Percentiles rank a stretch among this genome's conserved stretches.
Evolutionary conservation across 2,797 vertebrate genomes (phyloP).

Genomic region (Notamacropus eugenii): DNA sequence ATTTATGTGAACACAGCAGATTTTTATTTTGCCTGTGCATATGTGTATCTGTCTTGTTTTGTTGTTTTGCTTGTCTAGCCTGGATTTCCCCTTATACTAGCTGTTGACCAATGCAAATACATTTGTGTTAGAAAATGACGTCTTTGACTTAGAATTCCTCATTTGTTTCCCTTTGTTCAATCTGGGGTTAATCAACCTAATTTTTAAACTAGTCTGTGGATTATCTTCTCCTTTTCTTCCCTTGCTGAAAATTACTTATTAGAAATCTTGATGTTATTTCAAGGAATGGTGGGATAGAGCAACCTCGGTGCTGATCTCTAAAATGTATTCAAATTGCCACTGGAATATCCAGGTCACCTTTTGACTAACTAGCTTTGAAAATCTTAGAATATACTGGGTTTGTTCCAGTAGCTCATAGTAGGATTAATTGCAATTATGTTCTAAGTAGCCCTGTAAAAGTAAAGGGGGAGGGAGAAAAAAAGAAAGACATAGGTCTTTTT

Average conservation of each 20-base stretch:
- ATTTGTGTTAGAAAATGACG: slow-evolving; percentile 56
- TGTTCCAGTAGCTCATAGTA: slow-evolving; percentile 76
- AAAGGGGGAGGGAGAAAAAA: slow-evolving; percentile 67
- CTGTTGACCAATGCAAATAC: slow-evolving; percentile 44
- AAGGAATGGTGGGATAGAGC: slow-evolving; percentile 77
- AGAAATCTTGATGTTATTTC: slow-evolving; percentile 73
- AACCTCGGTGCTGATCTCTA: slow-evolving; percentile 74
- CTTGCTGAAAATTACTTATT: slow-evolving; percentile 64
- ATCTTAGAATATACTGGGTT: slow-evolving; percentile 77
- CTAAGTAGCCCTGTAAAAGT: slow-evolving; percentile 81
- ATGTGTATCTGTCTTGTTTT: not conserved
- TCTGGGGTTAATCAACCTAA: slow-evolving; percentile 68
- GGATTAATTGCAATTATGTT: slow-evolving; percentile 82
- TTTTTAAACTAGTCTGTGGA: slow-evolving; percentile 64
- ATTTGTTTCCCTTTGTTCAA: slow-evolving; percentile 70
- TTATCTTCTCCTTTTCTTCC: slow-evolving; percentile 62
- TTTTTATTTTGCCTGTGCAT: slow-evolving; percentile 22
- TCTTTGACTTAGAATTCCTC: slow-evolving; percentile 63
- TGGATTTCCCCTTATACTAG: slow-evolving; percentile 34
- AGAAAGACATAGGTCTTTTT: slow-evolving; percentile 76
- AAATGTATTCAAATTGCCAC: slow-evolving; percentile 67
- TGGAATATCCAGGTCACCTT: slow-evolving; percentile 76
- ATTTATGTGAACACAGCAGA: not conserved
- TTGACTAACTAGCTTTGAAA: slow-evolving; percentile 80
- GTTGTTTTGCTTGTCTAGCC: not conserved